phyloP scores from a whole-genome alignment of 2,888 invertebrate genomes.

The Hirtodrosophila alboralis region DNA sequence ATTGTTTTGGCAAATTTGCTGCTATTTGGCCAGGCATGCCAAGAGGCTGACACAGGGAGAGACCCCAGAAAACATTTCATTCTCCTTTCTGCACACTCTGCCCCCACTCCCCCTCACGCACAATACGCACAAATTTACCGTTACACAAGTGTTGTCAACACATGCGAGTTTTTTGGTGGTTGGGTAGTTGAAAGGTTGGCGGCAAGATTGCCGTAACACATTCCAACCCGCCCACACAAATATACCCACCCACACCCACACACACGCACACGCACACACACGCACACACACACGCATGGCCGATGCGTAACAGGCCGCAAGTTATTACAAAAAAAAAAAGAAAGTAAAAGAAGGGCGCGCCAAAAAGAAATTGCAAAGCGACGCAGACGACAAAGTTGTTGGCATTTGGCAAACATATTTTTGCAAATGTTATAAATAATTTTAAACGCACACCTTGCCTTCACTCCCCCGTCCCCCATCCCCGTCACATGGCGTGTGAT shows the following conservation, averaged over 20 bases:
- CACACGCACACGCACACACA: conserved; percentile 12
- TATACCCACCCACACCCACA: conserved; percentile 26
- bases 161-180: conserved; percentile 57
- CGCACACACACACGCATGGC: conserved; percentile 34
- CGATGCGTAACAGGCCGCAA: conserved; percentile 74
- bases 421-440: conserved; percentile 80
- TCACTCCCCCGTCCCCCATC: conserved; percentile 18
- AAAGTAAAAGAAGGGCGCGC: conserved; percentile 41
- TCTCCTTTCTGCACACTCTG: background rate
- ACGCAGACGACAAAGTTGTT: conserved; percentile 42
- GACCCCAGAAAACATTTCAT: conserved; percentile 45
- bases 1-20: conserved; percentile 82
- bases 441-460: conserved; percentile 73
- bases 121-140: conserved; percentile 77
- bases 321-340: conserved; percentile 61
- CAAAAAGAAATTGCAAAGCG: conserved; percentile 53
- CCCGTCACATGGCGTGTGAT: conserved; percentile 31
- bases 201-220: conserved; percentile 27
- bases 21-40: conserved; percentile 68
- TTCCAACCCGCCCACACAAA: conserved; percentile 32
- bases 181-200: conserved; percentile 19
- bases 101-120: conserved; percentile 48
- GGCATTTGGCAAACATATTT: conserved; percentile 72
- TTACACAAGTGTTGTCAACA: conserved; percentile 78
- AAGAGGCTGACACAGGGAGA: conserved; percentile 48